Evolutionary conservation across 2,888 invertebrate species (phyloP), one percentile per base, ranked within the genome.

Genomic region (Eucera pruinosa): DNA sequence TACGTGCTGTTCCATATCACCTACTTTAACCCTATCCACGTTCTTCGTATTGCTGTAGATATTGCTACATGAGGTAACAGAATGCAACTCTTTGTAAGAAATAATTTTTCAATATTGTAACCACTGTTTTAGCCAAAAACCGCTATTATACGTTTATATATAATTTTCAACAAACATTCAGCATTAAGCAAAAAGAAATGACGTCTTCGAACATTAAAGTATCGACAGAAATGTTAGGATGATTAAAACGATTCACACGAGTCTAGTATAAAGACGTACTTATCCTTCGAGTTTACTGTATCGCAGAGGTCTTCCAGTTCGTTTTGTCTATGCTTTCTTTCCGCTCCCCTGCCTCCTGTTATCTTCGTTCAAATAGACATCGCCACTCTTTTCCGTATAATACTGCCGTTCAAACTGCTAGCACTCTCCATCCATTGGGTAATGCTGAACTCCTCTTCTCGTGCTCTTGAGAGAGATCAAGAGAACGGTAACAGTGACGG

Each of bases 361-460:
- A 81, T 80, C 82, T 72, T 82, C 84, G 72, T 84, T 80, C 79
- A 84, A 84, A 82, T 78, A 85, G 84, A 84, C 78, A 84, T 85
- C 84, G 78, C 74, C 82, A 85, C 82, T 83, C 79, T 81, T 80
- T 78, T 67, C 79, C 69, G 84, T 85, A 84, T 85, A 85, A 85
- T 85, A 83, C 78, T 74, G 73, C 79, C 79, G 84, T 85, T 85
- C 79, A 81, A 80, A 83, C 78, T 82, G 78, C 72, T 54, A 66
- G 71, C 74, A 71, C 81, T 82, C 80, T 74, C 78, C 74, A 75
- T 81, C 74, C 78, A 78, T 81, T 81, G 80, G 81, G 67, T 78
- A 81, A 68, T 67, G 66, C 74, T 55, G 72, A 80, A 75, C 75
- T 77, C 78, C 77, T 77, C 76, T 76, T 82, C 78, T 75, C 76